Conservation (phyloP, 2,888 invertebrate genomes). For the Ellobium chinense region DNA sequence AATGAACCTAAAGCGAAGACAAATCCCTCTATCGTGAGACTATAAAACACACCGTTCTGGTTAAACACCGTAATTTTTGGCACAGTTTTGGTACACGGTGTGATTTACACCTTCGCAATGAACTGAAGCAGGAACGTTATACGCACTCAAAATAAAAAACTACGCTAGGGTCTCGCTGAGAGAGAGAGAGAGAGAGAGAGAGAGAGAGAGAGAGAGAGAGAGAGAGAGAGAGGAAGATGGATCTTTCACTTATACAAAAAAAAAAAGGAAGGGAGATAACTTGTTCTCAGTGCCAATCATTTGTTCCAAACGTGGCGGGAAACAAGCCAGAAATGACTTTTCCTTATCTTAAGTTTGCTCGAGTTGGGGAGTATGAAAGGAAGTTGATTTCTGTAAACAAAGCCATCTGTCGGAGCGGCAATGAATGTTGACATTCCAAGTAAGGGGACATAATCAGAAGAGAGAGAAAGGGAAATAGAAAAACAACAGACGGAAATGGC, state of each 20-base stretch:
- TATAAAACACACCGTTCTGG: no score
- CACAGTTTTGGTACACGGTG: no score
- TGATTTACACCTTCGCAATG: no score
- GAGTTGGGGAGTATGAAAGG: neutral
- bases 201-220: neutral
- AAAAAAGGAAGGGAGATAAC: neutral
- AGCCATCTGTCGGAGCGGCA: neutral
- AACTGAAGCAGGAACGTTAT: no score
- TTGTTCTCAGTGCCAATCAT: neutral
- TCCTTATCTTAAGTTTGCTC: neutral
- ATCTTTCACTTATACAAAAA: neutral
- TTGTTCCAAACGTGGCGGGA: no score
- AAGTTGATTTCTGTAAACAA: neutral
- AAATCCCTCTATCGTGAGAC: no score
- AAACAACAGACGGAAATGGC: no score
- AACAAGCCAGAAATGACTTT: neutral
- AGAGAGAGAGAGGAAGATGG: neutral
- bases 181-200: slow-evolving; percentile 1
- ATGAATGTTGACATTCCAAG: neutral
- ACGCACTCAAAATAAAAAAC: no score
- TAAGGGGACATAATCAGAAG: neutral
- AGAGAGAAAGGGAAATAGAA: no score
- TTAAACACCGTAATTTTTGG: no score
- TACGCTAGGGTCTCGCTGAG: no score
- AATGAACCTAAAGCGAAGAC: no score